Evolutionary conservation across 2,888 invertebrate species (phyloP).

Genomic region (Eudasyphora cyanicolor): DNA sequence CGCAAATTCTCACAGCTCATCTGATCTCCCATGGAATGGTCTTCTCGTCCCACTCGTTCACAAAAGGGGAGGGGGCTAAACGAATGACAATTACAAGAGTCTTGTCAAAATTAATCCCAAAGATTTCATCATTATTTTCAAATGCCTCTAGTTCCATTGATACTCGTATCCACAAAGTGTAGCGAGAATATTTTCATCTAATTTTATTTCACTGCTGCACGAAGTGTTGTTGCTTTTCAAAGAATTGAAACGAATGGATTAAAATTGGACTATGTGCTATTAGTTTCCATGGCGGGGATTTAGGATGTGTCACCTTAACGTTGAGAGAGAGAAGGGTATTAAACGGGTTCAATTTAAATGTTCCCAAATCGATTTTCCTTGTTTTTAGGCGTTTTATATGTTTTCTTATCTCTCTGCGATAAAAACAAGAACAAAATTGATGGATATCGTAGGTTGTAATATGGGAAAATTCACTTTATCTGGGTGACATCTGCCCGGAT

Average conservation of each 20-base stretch:
- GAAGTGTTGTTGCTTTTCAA: constrained; percentile 22
- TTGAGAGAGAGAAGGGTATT: constrained; percentile 29
- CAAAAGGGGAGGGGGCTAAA: constrained; percentile 37
- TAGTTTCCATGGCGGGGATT: constrained; percentile 29
- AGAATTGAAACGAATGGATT: constrained; percentile 36
- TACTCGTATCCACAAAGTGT: constrained; percentile 17
- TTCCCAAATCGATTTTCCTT: constrained; percentile 20
- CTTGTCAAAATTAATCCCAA: constrained; percentile 62
- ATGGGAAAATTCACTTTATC: background rate
- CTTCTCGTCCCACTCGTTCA: constrained; percentile 16
- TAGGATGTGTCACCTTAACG: constrained; percentile 38
- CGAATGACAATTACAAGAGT: constrained; percentile 56
- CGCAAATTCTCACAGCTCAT: constrained; percentile 23
- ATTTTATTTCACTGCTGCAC: background rate
- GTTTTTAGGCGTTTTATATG: background rate
- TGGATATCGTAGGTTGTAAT: background rate
- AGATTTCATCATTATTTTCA: constrained; percentile 31
- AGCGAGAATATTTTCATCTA: constrained; percentile 34
- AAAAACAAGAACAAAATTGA: no score
- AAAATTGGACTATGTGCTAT: constrained; percentile 4
- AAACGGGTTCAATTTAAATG: constrained; percentile 13
- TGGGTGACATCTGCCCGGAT: background rate
- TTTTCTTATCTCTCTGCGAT: background rate
- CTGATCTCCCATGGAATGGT: background rate
- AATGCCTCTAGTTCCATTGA: background rate